A percentile compares a stretch with the other conserved stretches of the same genome.
These are phyloP conservation scores for Scytalopus superciliaris DNA, from an alignment of 2,113 vertebrate species.

Conservation along the genomic window DNA sequence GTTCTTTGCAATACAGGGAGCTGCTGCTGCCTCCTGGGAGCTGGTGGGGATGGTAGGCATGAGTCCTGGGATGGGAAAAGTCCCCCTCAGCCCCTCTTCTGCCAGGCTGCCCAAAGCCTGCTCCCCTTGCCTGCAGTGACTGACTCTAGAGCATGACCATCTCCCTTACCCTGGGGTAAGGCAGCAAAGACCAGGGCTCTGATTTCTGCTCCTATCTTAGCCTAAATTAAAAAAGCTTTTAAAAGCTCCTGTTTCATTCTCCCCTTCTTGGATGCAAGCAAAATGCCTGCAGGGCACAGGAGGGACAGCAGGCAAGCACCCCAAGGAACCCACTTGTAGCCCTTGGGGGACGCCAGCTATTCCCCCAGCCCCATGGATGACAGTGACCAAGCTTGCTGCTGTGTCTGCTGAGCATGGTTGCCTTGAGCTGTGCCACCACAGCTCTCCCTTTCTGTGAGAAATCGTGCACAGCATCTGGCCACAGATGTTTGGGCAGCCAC, in stretches of 20 bases:
- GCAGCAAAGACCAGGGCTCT: background rate
- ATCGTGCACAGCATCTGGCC: background rate
- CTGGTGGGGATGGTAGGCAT: rapidly evolving
- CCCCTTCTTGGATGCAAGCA: background rate
- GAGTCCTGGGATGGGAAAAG: background rate
- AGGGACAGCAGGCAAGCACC: background rate
- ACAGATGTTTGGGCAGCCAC: background rate
- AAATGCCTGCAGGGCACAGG: background rate
- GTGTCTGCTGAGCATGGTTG: rapidly evolving
- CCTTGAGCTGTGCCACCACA: rapidly evolving
- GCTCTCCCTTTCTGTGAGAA: background rate
- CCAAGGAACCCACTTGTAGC: background rate
- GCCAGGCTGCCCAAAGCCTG: background rate
- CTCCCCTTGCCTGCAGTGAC: rapidly evolving
- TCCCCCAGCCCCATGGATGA: rapidly evolving
- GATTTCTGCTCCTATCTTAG: background rate
- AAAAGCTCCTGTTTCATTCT: background rate
- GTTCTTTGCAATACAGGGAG: background rate
- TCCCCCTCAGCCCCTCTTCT: background rate
- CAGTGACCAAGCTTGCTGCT: background rate
- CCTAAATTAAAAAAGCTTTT: background rate
- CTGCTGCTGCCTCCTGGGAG: background rate
- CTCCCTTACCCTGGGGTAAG: background rate
- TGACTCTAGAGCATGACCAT: background rate
- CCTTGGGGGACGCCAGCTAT: background rate